These are phyloP conservation scores for Squalus acanthias DNA, from an alignment of 2,797 vertebrate genomes.

Conservation along the genomic window DNA sequence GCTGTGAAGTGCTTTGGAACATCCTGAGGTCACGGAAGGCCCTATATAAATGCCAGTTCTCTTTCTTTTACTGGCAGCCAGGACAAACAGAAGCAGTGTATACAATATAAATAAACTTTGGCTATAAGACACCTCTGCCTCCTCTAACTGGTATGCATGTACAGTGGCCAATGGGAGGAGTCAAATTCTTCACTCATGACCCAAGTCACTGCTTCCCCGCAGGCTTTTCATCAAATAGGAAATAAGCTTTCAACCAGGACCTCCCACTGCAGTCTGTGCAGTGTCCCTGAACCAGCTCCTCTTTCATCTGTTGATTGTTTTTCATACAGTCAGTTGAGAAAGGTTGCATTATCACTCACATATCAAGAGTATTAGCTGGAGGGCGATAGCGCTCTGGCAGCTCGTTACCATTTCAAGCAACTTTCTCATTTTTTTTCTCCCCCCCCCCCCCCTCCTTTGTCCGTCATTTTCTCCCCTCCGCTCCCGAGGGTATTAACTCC, in stretches of 20 bases:
- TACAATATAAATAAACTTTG: not conserved
- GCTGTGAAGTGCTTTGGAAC: conserved; percentile 6
- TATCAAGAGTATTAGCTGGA: not conserved
- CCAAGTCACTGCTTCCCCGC: not conserved
- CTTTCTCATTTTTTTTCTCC: not conserved
- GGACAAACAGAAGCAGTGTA: not conserved
- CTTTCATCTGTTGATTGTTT: conserved; percentile 22
- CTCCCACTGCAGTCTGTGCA: conserved; percentile 20
- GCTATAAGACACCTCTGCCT: not conserved
- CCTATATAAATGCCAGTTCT: not conserved
- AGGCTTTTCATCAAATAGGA: not conserved
- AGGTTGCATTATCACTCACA: conserved; percentile 3
- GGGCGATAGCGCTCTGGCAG: conserved; percentile 1
- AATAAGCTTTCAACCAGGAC: conserved; percentile 27
- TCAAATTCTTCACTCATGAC: not conserved
- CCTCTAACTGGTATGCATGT: not conserved
- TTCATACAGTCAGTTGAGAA: not conserved
- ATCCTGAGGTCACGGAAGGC: not conserved
- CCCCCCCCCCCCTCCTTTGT: not conserved
- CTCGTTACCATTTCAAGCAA: not conserved
- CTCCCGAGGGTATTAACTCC: not conserved
- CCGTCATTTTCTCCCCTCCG: not conserved
- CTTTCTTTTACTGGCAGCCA: not conserved
- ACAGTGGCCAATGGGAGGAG: conserved; percentile 7
- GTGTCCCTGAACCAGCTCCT: not conserved